These are phyloP conservation scores for Ctenoplectra terminalis DNA, from an alignment of 1,140 invertebrate genomes.

Conservation along the genomic window DNA sequence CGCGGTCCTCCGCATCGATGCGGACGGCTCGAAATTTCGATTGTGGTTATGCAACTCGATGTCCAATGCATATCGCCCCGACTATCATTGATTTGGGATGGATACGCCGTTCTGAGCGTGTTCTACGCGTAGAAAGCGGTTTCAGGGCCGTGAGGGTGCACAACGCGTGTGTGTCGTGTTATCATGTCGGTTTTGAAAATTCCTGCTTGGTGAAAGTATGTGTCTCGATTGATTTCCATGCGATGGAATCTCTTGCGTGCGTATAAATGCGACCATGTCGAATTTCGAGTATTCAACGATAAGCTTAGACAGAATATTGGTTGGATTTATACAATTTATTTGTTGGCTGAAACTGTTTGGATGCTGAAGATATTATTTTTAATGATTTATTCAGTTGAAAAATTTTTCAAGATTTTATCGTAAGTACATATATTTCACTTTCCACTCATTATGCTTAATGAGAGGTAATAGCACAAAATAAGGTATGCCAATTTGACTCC, in stretches of 20 bases:
- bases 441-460: background rate
- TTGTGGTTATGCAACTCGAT: slow-evolving; percentile 64
- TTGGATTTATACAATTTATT: background rate
- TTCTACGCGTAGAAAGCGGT: background rate
- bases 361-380: too few relatives aligned
- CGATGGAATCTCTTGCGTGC: background rate
- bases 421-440: background rate
- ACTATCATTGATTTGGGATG: slow-evolving; percentile 57
- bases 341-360: too few relatives aligned
- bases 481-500: background rate
- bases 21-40: slow-evolving; percentile 63
- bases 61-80: slow-evolving; percentile 50
- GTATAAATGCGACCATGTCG: background rate
- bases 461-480: background rate
- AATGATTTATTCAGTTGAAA: background rate
- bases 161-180: background rate
- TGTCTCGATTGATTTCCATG: background rate
- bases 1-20: slow-evolving; percentile 65
- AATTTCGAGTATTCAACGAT: background rate
- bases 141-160: background rate
- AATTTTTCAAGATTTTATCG: background rate
- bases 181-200: slow-evolving; percentile 12
- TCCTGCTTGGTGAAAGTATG: slow-evolving; percentile 15
- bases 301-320: background rate
- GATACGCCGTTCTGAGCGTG: slow-evolving; percentile 26